Percentiles rank a stretch among this genome's conserved stretches.
These are phyloP conservation scores for Apodemia duryi DNA, from an alignment of 2,888 invertebrate species.

Conservation along the genomic window DNA sequence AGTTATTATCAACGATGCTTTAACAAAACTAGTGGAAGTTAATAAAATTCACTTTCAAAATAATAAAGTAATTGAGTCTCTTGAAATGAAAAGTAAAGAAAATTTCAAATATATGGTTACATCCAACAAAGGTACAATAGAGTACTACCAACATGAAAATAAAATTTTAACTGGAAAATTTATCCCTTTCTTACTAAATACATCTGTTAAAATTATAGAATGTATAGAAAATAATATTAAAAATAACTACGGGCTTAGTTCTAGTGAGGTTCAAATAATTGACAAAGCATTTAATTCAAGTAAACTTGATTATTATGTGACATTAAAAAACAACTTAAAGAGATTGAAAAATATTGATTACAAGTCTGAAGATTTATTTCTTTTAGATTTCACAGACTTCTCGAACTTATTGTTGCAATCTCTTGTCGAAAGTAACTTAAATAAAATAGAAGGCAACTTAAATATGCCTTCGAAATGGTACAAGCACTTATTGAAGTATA, in stretches of 20 bases:
- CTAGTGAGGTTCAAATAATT: conserved; percentile 23
- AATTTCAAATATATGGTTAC: not conserved
- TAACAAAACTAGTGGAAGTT: not conserved
- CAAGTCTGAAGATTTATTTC: conserved; percentile 31
- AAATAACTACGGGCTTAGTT: not conserved
- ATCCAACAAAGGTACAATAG: not conserved
- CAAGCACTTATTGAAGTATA: conserved; percentile 28
- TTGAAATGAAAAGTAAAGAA: not conserved
- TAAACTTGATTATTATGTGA: conserved; percentile 35
- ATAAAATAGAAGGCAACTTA: conserved; percentile 35
- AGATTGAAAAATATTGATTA: conserved; percentile 26
- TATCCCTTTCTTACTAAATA: not conserved
- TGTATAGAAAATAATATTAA: not conserved
- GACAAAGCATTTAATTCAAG: conserved; percentile 37
- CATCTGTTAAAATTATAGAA: not conserved
- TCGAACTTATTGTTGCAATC: conserved; percentile 37
- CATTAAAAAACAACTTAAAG: conserved; percentile 38
- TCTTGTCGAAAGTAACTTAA: conserved; percentile 35
- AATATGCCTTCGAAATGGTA: conserved; percentile 36
- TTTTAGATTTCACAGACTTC: conserved; percentile 34
- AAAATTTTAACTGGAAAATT: not conserved
- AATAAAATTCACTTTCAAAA: not conserved
- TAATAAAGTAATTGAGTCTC: not conserved
- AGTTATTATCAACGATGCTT: too few relatives aligned
- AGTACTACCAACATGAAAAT: not conserved